These are phyloP conservation scores for Cecropterus lyciades DNA, from an alignment of 1,140 invertebrate genomes.

Conservation along the genomic window DNA sequence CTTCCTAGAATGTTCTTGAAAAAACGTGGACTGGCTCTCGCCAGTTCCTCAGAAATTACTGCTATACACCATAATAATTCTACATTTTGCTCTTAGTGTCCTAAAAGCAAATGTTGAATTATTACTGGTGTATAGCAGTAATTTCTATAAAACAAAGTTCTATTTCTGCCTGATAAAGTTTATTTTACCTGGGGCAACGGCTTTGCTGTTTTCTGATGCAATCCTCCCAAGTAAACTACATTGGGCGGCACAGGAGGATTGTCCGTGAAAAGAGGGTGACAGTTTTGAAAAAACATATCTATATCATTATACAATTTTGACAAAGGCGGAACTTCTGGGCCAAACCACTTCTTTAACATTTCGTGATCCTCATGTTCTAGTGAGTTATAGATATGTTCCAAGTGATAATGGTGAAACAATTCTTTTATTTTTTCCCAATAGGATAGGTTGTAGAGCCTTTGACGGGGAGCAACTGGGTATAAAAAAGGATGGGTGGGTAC, in stretches of 20 bases:
- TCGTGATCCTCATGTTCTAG: constrained; percentile 30
- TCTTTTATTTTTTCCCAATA: constrained; percentile 54
- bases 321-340: constrained; percentile 48
- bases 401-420: too few relatives aligned
- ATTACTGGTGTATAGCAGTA: too few relatives aligned
- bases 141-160: too few relatives aligned
- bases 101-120: too few relatives aligned
- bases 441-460: constrained; percentile 41
- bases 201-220: constrained; percentile 69
- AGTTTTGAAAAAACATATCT: constrained; percentile 80
- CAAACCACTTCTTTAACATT: constrained; percentile 55
- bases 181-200: constrained; percentile 53
- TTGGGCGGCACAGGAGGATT: constrained; percentile 72
- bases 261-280: constrained; percentile 69
- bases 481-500: constrained; percentile 35
- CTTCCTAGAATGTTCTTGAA: too few relatives aligned
- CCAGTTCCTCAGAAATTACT: too few relatives aligned
- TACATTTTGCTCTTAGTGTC: too few relatives aligned
- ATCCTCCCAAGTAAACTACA: constrained; percentile 77
- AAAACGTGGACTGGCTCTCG: too few relatives aligned
- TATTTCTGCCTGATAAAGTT: too few relatives aligned
- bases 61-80: too few relatives aligned
- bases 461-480: constrained; percentile 28
- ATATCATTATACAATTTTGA: constrained; percentile 48
- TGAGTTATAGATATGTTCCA: too few relatives aligned